A percentile compares a stretch with the other conserved stretches of the same genome.
Evolutionary conservation across 2,113 vertebrate genomes (phyloP).

Genomic region (Dromiciops gliroides): DNA sequence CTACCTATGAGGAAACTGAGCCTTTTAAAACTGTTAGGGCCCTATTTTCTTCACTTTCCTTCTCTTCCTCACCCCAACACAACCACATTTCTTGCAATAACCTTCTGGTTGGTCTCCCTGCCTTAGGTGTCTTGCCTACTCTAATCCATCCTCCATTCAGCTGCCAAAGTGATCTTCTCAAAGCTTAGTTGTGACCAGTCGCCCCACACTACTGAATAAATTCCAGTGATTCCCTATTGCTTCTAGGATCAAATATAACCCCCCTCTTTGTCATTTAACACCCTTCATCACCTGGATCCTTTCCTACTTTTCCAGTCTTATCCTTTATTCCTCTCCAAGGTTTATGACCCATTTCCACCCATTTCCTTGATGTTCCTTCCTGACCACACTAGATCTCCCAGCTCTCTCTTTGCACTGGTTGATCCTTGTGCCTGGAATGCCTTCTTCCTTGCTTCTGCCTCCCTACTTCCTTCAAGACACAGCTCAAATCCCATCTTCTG

Average conservation of each 20-base stretch:
- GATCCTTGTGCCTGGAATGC: background rate
- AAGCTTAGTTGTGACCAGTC: background rate
- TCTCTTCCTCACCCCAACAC: background rate
- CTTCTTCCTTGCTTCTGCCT: background rate
- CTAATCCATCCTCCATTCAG: background rate
- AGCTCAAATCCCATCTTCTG: background rate
- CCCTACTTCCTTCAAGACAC: background rate
- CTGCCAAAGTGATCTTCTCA: background rate
- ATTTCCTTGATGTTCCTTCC: background rate
- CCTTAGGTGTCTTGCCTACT: background rate
- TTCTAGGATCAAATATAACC: background rate
- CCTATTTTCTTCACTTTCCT: no score
- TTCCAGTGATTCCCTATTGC: background rate
- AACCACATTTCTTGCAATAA: background rate
- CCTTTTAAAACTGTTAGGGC: background rate
- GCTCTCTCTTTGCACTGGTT: background rate
- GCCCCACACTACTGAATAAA: background rate
- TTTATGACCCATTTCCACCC: no score
- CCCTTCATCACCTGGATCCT: background rate
- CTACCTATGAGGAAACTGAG: background rate
- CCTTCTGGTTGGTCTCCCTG: no score
- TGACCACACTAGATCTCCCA: background rate
- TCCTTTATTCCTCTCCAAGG: background rate
- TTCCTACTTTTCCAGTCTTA: background rate
- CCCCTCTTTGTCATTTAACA: no score